A percentile compares a stretch with the other conserved stretches of the same genome.
Evolutionary conservation across 2,113 vertebrate species (phyloP).

Genomic region (Epinephelus fuscoguttatus): DNA sequence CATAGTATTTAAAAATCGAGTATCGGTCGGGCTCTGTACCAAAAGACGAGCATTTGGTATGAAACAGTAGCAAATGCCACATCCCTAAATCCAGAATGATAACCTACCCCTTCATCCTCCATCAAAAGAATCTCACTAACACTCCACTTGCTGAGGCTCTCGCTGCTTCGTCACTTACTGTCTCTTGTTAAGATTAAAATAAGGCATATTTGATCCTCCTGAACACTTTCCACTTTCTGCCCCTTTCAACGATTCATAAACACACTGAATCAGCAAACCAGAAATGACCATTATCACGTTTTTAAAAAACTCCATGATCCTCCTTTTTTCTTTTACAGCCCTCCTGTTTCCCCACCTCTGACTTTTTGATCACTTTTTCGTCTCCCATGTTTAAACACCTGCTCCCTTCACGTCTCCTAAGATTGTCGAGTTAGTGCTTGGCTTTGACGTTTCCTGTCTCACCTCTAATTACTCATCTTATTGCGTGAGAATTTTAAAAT

Average conservation of each 20-base stretch:
- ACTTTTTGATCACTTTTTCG: slow-evolving; percentile 51
- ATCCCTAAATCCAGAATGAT: slow-evolving; percentile 17
- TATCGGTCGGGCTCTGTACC: too few relatives aligned
- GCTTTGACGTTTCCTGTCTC: slow-evolving; percentile 47
- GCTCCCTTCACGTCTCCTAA: slow-evolving; percentile 36
- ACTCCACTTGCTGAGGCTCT: slow-evolving; percentile 26
- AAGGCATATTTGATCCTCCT: slow-evolving; percentile 60
- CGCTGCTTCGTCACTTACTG: slow-evolving; percentile 32
- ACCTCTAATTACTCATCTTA: slow-evolving; percentile 26
- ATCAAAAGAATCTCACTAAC: slow-evolving; percentile 29
- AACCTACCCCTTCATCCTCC: slow-evolving; percentile 15
- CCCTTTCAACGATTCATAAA: slow-evolving; percentile 68
- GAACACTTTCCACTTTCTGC: slow-evolving; percentile 63
- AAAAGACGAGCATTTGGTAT: slow-evolving; percentile 37
- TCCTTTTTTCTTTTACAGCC: slow-evolving; percentile 44
- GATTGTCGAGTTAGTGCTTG: slow-evolving; percentile 70
- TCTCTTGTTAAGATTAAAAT: slow-evolving; percentile 39
- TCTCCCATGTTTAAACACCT: slow-evolving; percentile 46
- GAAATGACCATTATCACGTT: slow-evolving; percentile 54
- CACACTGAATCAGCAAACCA: slow-evolving; percentile 70
- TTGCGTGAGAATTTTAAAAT: slow-evolving; percentile 49
- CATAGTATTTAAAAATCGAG: too few relatives aligned
- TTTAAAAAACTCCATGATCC: slow-evolving; percentile 25
- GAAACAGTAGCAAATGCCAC: slow-evolving; percentile 40
- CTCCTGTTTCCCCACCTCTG: slow-evolving; percentile 31